Base-by-base conservation (phyloP, 1,140 invertebrate species). In the Micrasema minimum region DNA sequence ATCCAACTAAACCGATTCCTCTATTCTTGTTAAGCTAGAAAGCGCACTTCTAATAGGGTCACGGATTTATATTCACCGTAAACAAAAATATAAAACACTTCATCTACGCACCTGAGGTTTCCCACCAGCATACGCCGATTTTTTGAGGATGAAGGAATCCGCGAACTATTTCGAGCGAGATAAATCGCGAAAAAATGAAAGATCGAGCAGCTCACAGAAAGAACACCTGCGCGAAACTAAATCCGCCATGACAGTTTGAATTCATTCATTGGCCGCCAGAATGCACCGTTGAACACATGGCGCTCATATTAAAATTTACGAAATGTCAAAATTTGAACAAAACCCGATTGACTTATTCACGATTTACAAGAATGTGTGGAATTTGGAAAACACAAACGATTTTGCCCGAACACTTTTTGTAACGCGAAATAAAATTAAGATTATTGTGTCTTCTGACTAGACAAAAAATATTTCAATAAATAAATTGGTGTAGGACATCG, bases 211-310 rank as follows among this genome's bases (percentile, higher is more conserved):
- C 45, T 69, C 67, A 16, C 67, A 45, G 22, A 61, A 14, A 53
- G 67, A 69, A 69, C 67, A 69, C 67, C 77, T 78, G 81, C 78
- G 77, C 82, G 78, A 81, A 72, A 82, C 81, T 81, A 79, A 79
- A 77, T 80, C 80, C 80, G 82, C 82, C 82, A 84, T 84, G 79
- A 82, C 78, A 81, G 77, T 82, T 82, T 65, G 75, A 72, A 77
- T 80, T 78, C 66, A 37, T 71, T 71, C 77, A 75, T 64, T 75
- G 77, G 75, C 74, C 79, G 76, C 78, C 76, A 84, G 82, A 62
- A 68, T 57, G 66, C 66, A 59, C 53, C 53, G 66, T 51, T 66
- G 26, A 66, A 66, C 65, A 51, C 65, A 66, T 66, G 65, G 65
- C 65, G 65, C 65, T 23, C 35, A 37, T 66, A 66, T 59, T 59